Evolutionary conservation across 2,888 invertebrate genomes (phyloP).

Genomic region (Operophtera brumata): DNA sequence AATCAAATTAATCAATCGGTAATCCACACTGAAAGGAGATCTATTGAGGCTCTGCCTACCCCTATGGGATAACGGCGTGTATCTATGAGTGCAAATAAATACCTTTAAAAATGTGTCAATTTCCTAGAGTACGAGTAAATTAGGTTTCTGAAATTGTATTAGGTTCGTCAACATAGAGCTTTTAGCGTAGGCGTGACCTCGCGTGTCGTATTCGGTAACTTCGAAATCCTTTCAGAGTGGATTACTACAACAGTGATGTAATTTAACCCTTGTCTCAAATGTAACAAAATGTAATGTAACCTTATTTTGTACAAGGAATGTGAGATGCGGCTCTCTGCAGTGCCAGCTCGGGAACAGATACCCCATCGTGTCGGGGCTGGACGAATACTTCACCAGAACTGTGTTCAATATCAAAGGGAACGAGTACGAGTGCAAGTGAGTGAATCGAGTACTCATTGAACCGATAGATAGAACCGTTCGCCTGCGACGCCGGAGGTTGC

Average conservation of each 20-base stretch:
- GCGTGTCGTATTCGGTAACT: not conserved
- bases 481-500: too few species aligned
- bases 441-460: slow-evolving; percentile 39
- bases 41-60: too few species aligned
- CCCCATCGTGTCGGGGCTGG: slow-evolving; percentile 89
- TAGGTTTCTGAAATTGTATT: slow-evolving; percentile 14
- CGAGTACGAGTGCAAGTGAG: slow-evolving; percentile 98
- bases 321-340: slow-evolving; percentile 96
- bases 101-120: not conserved
- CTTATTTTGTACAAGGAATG: slow-evolving; percentile 82
- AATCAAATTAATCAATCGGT: too few species aligned
- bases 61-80: too few species aligned
- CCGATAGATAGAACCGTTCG: too few species aligned
- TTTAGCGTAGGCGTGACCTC: not conserved
- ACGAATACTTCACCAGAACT: slow-evolving; percentile 92
- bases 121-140: slow-evolving; percentile 12
- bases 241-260: slow-evolving; percentile 2
- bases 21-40: too few species aligned
- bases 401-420: slow-evolving; percentile 93
- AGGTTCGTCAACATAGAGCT: slow-evolving; percentile 8
- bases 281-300: not conserved
- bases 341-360: slow-evolving; percentile 93
- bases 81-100: too few species aligned
- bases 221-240: not conserved
- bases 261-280: slow-evolving; percentile 13